phyloP scores from a whole-genome alignment of 53 echinoderm and acorn worm species.

The Holothuria scabra region DNA sequence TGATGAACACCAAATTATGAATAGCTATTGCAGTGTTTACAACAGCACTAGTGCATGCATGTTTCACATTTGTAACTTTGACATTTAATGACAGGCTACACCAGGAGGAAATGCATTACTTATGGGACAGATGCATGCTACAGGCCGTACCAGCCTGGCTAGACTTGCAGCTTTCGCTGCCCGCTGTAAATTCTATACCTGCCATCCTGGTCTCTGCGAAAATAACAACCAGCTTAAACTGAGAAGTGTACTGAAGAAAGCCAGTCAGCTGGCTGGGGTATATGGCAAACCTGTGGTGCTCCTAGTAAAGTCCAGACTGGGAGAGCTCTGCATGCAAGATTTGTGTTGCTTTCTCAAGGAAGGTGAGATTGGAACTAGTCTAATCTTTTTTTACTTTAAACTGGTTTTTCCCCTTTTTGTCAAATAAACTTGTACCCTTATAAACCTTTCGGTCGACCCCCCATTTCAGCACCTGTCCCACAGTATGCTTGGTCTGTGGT shows the following conservation, averaged over 20 bases:
- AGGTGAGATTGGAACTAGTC: conserved; percentile 52
- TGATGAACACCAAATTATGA: no score
- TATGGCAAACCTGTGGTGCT: conserved; percentile 80
- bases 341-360: conserved; percentile 77
- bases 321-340: conserved; percentile 66
- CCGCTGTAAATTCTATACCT: conserved; percentile 80
- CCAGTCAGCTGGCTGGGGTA: conserved; percentile 88
- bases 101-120: conserved; percentile 88
- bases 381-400: no score
- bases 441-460: no score
- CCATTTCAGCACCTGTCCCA: no score
- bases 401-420: neutral
- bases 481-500: no score
- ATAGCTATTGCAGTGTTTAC: no score
- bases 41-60: no score
- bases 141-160: conserved; percentile 78
- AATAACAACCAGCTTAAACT: conserved; percentile 59
- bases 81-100: conserved; percentile 62
- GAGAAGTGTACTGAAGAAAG: conserved; percentile 76
- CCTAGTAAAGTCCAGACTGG: conserved; percentile 69
- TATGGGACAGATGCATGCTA: conserved; percentile 73
- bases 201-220: conserved; percentile 49
- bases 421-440: no score
- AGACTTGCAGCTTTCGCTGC: conserved; percentile 88
- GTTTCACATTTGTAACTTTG: no score